Percentiles rank a stretch among this genome's conserved stretches.
Evolutionary conservation across 2,797 vertebrate species (phyloP).

Genomic region (Orientallactaga sibirica): DNA sequence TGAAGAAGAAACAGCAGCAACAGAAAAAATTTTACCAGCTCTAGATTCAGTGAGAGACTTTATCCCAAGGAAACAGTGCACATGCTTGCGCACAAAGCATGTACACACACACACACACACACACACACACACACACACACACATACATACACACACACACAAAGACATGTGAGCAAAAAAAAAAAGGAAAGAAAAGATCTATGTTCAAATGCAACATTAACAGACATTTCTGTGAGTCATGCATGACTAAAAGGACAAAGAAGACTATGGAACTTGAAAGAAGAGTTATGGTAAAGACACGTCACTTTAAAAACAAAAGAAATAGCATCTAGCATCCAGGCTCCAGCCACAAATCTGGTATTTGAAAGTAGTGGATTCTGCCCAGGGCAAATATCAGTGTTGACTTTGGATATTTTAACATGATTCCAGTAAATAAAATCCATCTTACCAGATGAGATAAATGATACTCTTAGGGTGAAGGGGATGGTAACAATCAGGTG

Average conservation of each 20-base stretch:
- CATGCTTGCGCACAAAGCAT: no score
- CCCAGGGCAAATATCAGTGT: neutral
- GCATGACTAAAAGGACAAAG: conserved; percentile 16
- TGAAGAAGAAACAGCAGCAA: no score
- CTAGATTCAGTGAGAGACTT: no score
- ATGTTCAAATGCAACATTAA: conserved; percentile 28
- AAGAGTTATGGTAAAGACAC: neutral
- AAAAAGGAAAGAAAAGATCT: neutral
- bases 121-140: no score
- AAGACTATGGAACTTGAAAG: neutral
- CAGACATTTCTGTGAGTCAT: conserved; percentile 25
- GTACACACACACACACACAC: no score
- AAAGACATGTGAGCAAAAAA: no score
- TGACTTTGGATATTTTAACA: conserved; percentile 8
- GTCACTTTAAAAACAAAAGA: neutral
- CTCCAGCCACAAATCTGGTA: neutral
- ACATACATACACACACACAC: no score
- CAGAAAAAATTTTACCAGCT: no score
- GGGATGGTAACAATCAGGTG: neutral
- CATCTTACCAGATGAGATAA: neutral
- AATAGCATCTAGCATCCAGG: neutral
- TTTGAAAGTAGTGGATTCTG: conserved; percentile 29
- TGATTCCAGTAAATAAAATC: neutral
- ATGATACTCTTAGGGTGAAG: neutral
- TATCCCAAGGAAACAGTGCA: no score